Conservation (phyloP, 2,113 vertebrate species). For the Mustela lutreola region DNA sequence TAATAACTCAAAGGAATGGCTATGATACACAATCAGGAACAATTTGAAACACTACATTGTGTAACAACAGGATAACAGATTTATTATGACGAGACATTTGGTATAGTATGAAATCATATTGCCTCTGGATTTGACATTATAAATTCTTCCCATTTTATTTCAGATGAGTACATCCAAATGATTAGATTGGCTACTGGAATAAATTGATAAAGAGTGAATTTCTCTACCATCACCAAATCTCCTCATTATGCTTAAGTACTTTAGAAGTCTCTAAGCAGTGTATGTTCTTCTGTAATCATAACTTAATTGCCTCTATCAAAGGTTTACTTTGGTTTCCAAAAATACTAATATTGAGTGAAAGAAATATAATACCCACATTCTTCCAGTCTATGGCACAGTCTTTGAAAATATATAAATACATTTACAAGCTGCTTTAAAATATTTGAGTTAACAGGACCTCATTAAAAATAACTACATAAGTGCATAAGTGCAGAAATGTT, state of each 20-base stretch:
- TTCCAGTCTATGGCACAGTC: not conserved
- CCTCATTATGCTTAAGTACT: slow-evolving; percentile 53
- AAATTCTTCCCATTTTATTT: slow-evolving; percentile 60
- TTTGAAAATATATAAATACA: slow-evolving; percentile 23
- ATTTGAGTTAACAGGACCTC: not conserved
- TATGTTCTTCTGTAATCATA: slow-evolving; percentile 52
- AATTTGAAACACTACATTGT: slow-evolving; percentile 34
- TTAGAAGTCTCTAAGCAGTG: slow-evolving; percentile 45
- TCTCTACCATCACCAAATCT: slow-evolving; percentile 60
- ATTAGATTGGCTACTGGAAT: slow-evolving; percentile 7
- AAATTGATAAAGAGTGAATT: slow-evolving; percentile 55
- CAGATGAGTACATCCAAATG: slow-evolving; percentile 36
- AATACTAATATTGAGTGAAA: not conserved
- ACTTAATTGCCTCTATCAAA: slow-evolving; percentile 41
- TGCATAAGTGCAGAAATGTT: not conserved
- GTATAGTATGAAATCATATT: not conserved
- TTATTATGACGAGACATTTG: not conserved
- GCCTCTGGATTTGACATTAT: not conserved
- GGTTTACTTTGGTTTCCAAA: slow-evolving; percentile 39
- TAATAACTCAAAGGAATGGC: slow-evolving; percentile 62
- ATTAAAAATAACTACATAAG: slow-evolving; percentile 12
- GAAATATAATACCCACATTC: not conserved
- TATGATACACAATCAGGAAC: slow-evolving; percentile 24
- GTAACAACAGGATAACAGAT: not conserved
- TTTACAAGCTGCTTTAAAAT: not conserved